Percentiles rank a stretch among this genome's conserved stretches.
These are phyloP conservation scores for Parus major DNA, from an alignment of 2,113 vertebrate species.

Conservation along the genomic window DNA sequence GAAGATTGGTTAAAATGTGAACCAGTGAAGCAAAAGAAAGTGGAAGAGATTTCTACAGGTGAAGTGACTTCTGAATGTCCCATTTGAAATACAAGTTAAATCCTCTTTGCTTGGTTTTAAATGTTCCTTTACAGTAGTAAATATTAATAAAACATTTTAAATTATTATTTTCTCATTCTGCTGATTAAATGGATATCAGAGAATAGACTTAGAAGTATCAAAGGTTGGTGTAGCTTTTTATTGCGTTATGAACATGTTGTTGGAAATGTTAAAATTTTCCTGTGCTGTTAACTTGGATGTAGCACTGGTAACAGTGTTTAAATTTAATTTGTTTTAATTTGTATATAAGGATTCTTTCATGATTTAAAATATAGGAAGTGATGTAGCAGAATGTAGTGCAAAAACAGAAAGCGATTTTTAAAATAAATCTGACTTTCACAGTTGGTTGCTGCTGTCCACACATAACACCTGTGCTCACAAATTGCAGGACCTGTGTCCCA, in stretches of 20 bases:
- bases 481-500: not conserved
- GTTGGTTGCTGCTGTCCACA: not conserved
- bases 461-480: not conserved
- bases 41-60: slow-evolving; percentile 64
- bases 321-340: not conserved
- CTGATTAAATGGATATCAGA: not conserved
- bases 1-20: slow-evolving; percentile 78
- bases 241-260: not conserved
- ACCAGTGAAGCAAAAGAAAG: slow-evolving; percentile 62
- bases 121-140: not conserved
- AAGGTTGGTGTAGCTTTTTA: not conserved
- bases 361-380: not conserved
- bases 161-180: not conserved
- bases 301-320: not conserved
- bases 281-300: not conserved
- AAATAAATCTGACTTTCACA: not conserved
- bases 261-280: not conserved
- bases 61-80: slow-evolving; percentile 17
- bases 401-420: not conserved
- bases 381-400: not conserved
- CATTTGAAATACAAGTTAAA: not conserved
- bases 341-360: not conserved
- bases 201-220: not conserved
- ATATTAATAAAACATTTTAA: not conserved
- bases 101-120: not conserved